Conservation (phyloP, 1,140 invertebrate species). For the Drosophila rhopaloa region DNA sequence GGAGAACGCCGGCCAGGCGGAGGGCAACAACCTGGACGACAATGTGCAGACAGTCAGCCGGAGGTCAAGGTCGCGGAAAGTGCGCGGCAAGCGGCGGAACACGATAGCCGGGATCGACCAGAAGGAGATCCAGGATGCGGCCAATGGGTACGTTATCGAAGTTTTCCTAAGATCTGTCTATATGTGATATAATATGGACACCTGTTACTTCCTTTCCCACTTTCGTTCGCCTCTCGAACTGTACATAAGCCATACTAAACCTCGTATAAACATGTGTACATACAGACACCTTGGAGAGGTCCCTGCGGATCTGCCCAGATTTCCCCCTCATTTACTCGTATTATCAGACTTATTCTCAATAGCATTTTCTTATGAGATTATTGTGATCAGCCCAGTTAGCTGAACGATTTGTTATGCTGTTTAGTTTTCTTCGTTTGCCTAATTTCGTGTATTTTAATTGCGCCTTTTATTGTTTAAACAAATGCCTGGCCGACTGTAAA, state of each 20-base stretch:
- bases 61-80: conserved; percentile 90
- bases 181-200: conserved; percentile 3
- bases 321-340: conserved; percentile 24
- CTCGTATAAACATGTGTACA: conserved; percentile 41
- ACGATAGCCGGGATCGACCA: conserved; percentile 95
- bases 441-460: conserved; percentile 49
- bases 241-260: conserved; percentile 64
- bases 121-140: conserved; percentile 92
- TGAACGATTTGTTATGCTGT: conserved; percentile 81
- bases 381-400: conserved; percentile 65
- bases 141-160: conserved; percentile 89
- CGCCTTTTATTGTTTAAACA: conserved; percentile 48
- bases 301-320: conserved; percentile 4
- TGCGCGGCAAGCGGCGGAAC: conserved; percentile 93
- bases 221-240: conserved; percentile 48
- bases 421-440: conserved; percentile 59
- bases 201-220: conserved; percentile 40
- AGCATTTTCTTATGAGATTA: conserved; percentile 72
- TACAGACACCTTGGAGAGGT: conserved; percentile 39
- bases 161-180: conserved; percentile 7
- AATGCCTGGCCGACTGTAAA: conserved; percentile 51
- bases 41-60: conserved; percentile 88
- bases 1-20: conserved; percentile 71
- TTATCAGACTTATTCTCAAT: conserved; percentile 31
- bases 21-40: conserved; percentile 75